phyloP scores from a whole-genome alignment of 2,113 vertebrate genomes.

The Amazona vittata region DNA sequence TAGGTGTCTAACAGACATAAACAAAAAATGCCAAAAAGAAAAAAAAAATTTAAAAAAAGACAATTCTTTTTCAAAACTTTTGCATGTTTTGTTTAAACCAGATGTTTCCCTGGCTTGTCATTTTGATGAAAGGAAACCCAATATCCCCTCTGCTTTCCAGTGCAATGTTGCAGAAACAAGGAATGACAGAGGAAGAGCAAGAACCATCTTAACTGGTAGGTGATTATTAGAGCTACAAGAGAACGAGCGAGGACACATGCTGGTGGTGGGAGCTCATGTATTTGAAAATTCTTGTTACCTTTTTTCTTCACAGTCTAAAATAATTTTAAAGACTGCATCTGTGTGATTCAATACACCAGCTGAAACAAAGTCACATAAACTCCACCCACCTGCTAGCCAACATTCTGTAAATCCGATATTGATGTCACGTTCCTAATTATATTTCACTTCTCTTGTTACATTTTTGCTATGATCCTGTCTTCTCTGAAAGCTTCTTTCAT shows the following conservation, averaged over 20 bases:
- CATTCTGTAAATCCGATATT: constrained; percentile 27
- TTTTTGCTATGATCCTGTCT: constrained; percentile 13
- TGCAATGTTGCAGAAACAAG: constrained; percentile 48
- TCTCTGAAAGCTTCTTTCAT: neutral
- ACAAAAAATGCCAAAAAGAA: constrained; percentile 7
- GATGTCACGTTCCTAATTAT: constrained; percentile 53
- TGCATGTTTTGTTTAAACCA: constrained; percentile 63
- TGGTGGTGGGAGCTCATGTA: neutral
- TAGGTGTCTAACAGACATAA: constrained; percentile 61
- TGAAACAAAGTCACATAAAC: constrained; percentile 36
- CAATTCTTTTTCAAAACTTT: constrained; percentile 45
- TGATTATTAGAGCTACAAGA: neutral
- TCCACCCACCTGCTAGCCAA: constrained; percentile 63
- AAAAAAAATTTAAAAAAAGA: neutral
- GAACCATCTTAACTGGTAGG: neutral
- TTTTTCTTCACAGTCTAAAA: constrained; percentile 40
- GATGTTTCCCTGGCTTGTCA: constrained; percentile 67
- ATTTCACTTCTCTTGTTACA: constrained; percentile 51
- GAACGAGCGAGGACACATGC: neutral
- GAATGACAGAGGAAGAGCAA: constrained; percentile 9
- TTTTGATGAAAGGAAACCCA: constrained; percentile 57
- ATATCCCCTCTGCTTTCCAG: constrained; percentile 42
- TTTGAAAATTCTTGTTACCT: neutral
- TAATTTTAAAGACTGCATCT: constrained; percentile 15
- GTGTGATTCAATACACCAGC: neutral